Evolutionary conservation across 2,888 invertebrate genomes (phyloP).

Genomic region (Dysmachus trigonus): DNA sequence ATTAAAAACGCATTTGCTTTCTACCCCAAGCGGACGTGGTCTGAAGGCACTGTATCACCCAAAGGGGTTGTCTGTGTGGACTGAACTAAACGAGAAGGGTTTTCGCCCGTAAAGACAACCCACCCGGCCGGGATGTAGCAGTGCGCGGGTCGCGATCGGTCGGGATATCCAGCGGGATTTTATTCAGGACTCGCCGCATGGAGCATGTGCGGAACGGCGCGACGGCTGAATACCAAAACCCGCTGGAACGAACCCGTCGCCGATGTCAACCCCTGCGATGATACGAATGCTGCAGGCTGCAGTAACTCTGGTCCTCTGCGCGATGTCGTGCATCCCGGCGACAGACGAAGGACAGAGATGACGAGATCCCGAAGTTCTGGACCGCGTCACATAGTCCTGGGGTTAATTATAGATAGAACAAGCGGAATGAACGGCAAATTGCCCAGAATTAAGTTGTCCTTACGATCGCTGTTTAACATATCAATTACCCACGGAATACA

Average conservation of each 20-base stretch:
- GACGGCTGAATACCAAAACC: neutral
- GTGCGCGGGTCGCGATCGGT: slow-evolving; percentile 30
- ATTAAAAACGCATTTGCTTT: slow-evolving; percentile 23
- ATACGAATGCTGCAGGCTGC: neutral
- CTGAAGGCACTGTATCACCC: slow-evolving; percentile 41
- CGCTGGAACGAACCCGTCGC: neutral
- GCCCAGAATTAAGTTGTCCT: slow-evolving; percentile 40
- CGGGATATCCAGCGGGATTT: slow-evolving; percentile 14
- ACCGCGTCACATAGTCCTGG: slow-evolving; percentile 1
- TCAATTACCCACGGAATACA: slow-evolving; percentile 33
- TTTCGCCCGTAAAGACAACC: slow-evolving; percentile 27
- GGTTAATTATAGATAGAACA: slow-evolving; percentile 42
- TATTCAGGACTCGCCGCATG: neutral
- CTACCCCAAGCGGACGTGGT: neutral
- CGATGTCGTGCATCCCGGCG: neutral
- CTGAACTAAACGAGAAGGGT: slow-evolving; percentile 35
- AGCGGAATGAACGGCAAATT: slow-evolving; percentile 40
- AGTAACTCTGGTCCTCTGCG: slow-evolving; percentile 1
- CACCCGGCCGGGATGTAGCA: slow-evolving; percentile 20
- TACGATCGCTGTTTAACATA: slow-evolving; percentile 42
- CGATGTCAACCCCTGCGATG: slow-evolving; percentile 13
- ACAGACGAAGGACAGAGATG: slow-evolving; percentile 2
- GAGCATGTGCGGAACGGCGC: slow-evolving; percentile 23
- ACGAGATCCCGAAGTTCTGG: neutral
- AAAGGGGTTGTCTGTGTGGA: slow-evolving; percentile 40